Conservation (phyloP, 2,797 vertebrate genomes). For the Apogon hyalosoma region DNA sequence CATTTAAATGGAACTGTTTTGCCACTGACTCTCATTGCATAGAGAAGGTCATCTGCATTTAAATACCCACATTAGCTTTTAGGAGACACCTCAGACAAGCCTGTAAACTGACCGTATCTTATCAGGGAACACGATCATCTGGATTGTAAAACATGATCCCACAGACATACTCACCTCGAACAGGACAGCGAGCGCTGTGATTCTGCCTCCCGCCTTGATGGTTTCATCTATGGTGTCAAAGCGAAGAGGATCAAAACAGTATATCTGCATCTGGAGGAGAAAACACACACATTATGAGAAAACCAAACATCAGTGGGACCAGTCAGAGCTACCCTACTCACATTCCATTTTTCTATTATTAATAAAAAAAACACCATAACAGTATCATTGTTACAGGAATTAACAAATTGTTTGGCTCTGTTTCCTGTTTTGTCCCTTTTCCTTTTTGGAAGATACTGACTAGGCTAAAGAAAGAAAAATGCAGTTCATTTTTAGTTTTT, state of each 20-base stretch:
- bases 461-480: no score
- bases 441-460: background rate
- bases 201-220: conserved; percentile 88
- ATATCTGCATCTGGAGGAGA: conserved; percentile 94
- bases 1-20: no score
- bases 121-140: conserved; percentile 7
- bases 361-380: no score
- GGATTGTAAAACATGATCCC: background rate
- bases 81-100: background rate
- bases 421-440: background rate
- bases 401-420: no score
- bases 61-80: background rate
- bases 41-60: background rate
- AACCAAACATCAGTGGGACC: background rate
- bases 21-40: background rate
- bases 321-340: background rate
- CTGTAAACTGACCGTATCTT: conserved; percentile 11
- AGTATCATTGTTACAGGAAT: no score
- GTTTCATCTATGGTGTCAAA: conserved; percentile 90
- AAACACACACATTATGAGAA: conserved; percentile 36
- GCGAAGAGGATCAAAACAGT: conserved; percentile 88
- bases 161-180: conserved; percentile 87
- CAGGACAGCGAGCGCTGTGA: conserved; percentile 93
- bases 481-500: no score
- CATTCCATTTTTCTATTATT: no score